Base-by-base conservation (phyloP, 2,113 vertebrate genomes). In the Osmerus eperlanus region DNA sequence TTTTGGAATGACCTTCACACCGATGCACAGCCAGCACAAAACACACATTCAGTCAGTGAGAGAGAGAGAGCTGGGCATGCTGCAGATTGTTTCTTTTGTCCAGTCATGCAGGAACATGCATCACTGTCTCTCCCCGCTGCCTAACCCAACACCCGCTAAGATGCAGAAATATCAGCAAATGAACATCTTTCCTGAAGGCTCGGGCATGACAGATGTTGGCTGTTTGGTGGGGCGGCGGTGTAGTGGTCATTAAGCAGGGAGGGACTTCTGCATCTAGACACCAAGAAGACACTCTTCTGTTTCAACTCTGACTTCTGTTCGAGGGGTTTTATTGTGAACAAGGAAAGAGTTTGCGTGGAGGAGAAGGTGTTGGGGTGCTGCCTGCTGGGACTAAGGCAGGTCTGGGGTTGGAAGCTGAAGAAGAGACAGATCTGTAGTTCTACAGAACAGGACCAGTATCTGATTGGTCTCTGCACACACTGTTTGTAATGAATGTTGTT, bases 21-120 rank as follows among this genome's bases (percentile, higher is more conserved):
- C 23, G 83, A 81, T 92, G 91, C 91, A 85, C 86, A 92, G 91
- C 88, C 91, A 93, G 91, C 91, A 92, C 87, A 92, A 92, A 93
- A 92, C 92, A 90, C 87, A 90, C 90, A 91, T 93, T 92, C 90
- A 91, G 88, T 89, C 81, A 81, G 86, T 89, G 85, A 23, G 23
- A 23, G 23, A 83, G 79, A 83, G 85, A 76, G 82, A 83, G 86
- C 84, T 76, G 76, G 82, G 80, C 78, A 71, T 82, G 85, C 69
- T 3, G 71, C 78, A 89, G 90, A 92, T 92, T 88, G 90, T 91
- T 91, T 92, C 85, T 87, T 92, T 92, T 91, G 91, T 89, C 84
- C 80, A 11, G 73, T 85, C 86, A 82, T 81, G 79, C 78, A 58
- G 77, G 78, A 86, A 88, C 89, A 93, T 93, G 91, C 87, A 93